Conservation (phyloP, 2,888 invertebrate genomes). For the Electrophaes corylata region DNA sequence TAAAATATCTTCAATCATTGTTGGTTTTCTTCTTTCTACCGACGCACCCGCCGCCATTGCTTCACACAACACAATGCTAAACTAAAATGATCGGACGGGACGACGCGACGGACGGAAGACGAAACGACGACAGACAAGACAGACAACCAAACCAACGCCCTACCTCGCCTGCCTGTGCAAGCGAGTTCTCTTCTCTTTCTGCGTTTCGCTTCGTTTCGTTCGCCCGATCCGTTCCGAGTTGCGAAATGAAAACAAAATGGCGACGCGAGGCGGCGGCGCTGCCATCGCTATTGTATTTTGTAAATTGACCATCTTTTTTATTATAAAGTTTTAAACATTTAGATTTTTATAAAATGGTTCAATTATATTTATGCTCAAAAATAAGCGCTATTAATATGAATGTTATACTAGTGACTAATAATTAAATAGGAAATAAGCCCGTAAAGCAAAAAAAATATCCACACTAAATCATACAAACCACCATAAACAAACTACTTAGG, state of each 20-base stretch:
- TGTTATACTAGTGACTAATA: not conserved
- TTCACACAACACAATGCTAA: constrained; percentile 1
- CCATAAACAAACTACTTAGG: no score
- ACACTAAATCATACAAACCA: not conserved
- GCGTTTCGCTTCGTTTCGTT: no score
- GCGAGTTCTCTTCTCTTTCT: constrained; percentile 8
- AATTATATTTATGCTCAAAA: not conserved
- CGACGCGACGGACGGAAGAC: not conserved
- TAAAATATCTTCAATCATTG: not conserved
- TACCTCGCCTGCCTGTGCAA: no score
- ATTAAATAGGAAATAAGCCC: not conserved
- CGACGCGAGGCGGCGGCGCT: constrained; percentile 29
- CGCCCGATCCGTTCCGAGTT: no score
- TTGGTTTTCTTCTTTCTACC: not conserved
- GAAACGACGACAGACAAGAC: no score
- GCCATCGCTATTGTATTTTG: constrained; percentile 9
- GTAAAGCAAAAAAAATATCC: not conserved
- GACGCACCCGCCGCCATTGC: constrained; percentile 22
- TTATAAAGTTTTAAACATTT: not conserved
- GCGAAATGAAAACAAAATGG: constrained; percentile 44
- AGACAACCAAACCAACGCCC: no score
- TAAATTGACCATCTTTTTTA: not conserved
- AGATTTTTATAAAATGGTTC: not conserved
- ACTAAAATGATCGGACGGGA: not conserved
- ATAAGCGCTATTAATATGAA: not conserved